A percentile compares a stretch with the other conserved stretches of the same genome.
Evolutionary conservation across 2,797 vertebrate genomes (phyloP).

Genomic region (Numenius phaeopus): DNA sequence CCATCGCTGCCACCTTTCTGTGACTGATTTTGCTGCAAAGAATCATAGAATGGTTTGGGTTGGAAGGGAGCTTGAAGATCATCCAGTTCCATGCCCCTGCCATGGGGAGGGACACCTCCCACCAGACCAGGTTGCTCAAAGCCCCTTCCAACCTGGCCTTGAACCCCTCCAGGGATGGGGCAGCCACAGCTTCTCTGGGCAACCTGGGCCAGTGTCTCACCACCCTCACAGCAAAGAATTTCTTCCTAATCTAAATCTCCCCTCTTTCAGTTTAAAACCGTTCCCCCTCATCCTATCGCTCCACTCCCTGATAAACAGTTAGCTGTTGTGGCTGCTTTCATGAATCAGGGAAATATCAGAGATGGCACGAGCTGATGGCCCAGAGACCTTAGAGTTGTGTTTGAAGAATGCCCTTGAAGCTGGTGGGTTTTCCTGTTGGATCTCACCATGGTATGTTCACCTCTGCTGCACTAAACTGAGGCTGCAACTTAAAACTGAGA

Average conservation of each 20-base stretch:
- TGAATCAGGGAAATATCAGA: neutral
- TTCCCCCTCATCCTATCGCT: neutral
- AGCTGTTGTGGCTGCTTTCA: neutral
- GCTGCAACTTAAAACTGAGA: neutral
- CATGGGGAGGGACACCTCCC: neutral
- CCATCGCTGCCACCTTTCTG: neutral
- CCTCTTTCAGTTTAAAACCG: neutral
- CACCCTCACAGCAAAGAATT: neutral
- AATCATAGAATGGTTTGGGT: neutral
- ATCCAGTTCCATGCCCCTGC: neutral
- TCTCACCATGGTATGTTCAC: neutral
- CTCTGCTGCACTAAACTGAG: neutral
- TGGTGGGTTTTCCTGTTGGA: neutral
- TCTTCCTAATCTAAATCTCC: neutral
- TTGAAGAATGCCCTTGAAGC: neutral
- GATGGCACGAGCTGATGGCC: rapidly evolving
- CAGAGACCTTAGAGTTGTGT: neutral
- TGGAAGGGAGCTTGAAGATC: neutral
- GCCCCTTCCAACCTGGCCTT: neutral
- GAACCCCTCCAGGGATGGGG: neutral
- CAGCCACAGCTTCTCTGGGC: neutral
- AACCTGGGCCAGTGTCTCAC: neutral
- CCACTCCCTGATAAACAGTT: neutral
- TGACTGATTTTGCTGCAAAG: neutral
- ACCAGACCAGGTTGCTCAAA: neutral